A percentile compares a stretch with the other conserved stretches of the same genome.
phyloP scores from a whole-genome alignment of 2,888 invertebrate genomes.

The Chymomyza caudatula region DNA sequence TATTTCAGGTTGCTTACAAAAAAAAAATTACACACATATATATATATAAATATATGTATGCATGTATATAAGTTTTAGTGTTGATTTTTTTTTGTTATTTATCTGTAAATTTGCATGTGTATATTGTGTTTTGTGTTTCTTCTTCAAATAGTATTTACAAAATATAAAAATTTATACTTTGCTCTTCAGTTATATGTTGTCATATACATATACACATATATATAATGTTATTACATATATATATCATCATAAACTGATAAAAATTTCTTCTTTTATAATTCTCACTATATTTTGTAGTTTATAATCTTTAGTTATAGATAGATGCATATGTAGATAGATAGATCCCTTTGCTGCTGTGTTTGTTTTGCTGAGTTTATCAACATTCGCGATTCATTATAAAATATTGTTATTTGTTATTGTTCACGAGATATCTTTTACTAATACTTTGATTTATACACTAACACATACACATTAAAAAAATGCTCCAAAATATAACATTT shows the following conservation, averaged over 20 bases:
- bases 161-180: slow-evolving; percentile 26
- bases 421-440: slow-evolving; percentile 33
- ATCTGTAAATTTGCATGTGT: neutral
- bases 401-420: slow-evolving; percentile 20
- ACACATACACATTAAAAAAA: slow-evolving; percentile 41
- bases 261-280: neutral
- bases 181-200: slow-evolving; percentile 11
- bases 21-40: slow-evolving; percentile 41
- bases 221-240: too few species aligned
- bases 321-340: slow-evolving; percentile 11
- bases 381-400: slow-evolving; percentile 2
- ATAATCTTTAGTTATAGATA: neutral
- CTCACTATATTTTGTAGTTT: neutral
- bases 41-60: slow-evolving; percentile 19
- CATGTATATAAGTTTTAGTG: slow-evolving; percentile 11
- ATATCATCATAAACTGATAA: neutral
- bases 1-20: slow-evolving; percentile 36
- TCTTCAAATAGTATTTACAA: slow-evolving; percentile 29
- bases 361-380: slow-evolving; percentile 1
- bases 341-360: slow-evolving; percentile 1
- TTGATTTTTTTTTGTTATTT: neutral
- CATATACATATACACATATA: slow-evolving; percentile 1
- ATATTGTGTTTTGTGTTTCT: neutral
- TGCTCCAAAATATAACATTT: slow-evolving; percentile 45
- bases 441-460: slow-evolving; percentile 27